Conservation (phyloP, 2,888 invertebrate species). For the Pardosa pseudoannulata region DNA sequence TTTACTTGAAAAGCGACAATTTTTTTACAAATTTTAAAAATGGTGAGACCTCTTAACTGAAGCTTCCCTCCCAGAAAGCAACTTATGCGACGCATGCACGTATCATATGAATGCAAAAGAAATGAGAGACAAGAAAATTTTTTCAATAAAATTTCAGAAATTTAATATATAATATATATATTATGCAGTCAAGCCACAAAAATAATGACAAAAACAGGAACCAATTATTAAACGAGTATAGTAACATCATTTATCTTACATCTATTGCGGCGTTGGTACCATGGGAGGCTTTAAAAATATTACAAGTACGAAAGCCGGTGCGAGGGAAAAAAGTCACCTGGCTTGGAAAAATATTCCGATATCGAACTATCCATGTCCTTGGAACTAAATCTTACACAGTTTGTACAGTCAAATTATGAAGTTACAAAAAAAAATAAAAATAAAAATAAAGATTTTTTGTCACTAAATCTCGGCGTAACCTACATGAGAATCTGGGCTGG, state of each 20-base stretch:
- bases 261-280: slow-evolving; percentile 62
- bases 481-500: too few relatives aligned
- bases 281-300: slow-evolving; percentile 61
- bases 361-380: slow-evolving; percentile 50
- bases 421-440: neutral
- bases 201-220: slow-evolving; percentile 67
- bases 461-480: too few relatives aligned
- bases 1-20: too few relatives aligned
- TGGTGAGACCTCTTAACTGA: too few relatives aligned
- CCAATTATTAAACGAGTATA: slow-evolving; percentile 56
- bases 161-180: slow-evolving; percentile 71
- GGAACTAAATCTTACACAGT: neutral
- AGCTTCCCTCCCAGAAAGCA: too few relatives aligned
- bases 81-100: too few relatives aligned
- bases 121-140: too few relatives aligned
- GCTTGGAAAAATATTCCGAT: slow-evolving; percentile 68
- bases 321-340: slow-evolving; percentile 48
- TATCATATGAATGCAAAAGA: too few relatives aligned
- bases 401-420: neutral
- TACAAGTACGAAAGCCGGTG: slow-evolving; percentile 62
- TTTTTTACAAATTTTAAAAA: too few relatives aligned
- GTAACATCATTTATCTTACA: slow-evolving; percentile 56
- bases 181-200: slow-evolving; percentile 69
- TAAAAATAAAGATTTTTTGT: too few relatives aligned
- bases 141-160: slow-evolving; percentile 67